A percentile compares a stretch with the other conserved stretches of the same genome.
phyloP scores from a whole-genome alignment of 2,113 vertebrate species.

The Datnioides undecimradiatus region DNA sequence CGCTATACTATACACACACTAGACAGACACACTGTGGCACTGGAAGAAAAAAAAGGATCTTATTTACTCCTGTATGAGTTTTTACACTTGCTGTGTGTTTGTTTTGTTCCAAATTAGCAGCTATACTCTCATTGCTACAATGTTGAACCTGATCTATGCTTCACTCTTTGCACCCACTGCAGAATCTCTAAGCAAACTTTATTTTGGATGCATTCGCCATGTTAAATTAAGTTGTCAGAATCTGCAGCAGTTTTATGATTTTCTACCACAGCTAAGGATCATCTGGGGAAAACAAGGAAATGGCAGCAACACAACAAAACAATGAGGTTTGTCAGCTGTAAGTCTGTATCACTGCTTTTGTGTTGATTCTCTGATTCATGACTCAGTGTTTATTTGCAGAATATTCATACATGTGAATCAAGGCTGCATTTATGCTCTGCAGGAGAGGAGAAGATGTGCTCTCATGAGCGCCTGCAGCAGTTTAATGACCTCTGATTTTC shows the following conservation, averaged over 20 bases:
- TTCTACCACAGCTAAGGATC: background rate
- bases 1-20: background rate
- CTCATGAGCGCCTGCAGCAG: background rate
- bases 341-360: background rate
- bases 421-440: background rate
- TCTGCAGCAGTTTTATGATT: background rate
- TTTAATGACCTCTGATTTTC: background rate
- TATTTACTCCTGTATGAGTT: slow-evolving; percentile 8
- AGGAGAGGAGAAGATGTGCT: background rate
- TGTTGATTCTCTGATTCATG: background rate
- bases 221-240: slow-evolving; percentile 8
- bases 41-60: background rate
- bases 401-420: slow-evolving; percentile 6
- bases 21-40: background rate
- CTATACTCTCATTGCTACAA: background rate
- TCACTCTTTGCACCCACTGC: background rate
- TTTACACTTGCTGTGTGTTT: slow-evolving; percentile 34
- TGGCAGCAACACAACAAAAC: background rate
- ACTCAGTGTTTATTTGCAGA: background rate
- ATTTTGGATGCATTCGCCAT: background rate
- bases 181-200: background rate
- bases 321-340: slow-evolving; percentile 16
- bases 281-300: slow-evolving; percentile 7
- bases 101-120: slow-evolving; percentile 42
- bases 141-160: background rate